Evolutionary conservation across 2,888 invertebrate species (phyloP), one percentile per base, ranked within the genome.

Genomic region (Allygus modestus): DNA sequence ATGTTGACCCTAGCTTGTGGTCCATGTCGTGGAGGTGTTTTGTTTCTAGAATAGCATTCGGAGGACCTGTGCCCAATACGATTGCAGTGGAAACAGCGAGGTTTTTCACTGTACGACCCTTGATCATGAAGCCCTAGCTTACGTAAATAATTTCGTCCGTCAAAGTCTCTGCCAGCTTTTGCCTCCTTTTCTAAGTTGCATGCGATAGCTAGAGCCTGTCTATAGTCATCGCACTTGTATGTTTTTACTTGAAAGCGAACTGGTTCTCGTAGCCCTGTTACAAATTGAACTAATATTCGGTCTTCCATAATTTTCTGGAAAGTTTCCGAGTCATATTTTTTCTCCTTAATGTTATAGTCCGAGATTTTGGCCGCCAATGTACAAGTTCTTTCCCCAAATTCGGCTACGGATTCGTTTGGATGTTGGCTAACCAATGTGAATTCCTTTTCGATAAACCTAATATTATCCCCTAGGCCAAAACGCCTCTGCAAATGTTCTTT

Each of bases 281-380:
- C 11, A 79, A 46, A 79, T 28, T 79, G 79, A 15, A 51, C 51
- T 79, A 79, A 12, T 17, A 79, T 79, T n/a, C 79, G 37, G 17
- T 79, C 79, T 54, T 79, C 79, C 51, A 79, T 79, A 28, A 79
- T 79, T 79, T 79, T 79, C 5, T 43, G 51, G 26, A 79, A 79
- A 20, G 28, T 20, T 23, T 79, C 79, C 1, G 54, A n/a, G 26
- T 79, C 79, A n/a, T 79, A 79, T 26, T 79, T 51, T 20, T 79
- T 46, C 20, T 79, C 79, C 17, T 17, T 17, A 17, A 79, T 26
- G 31, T 79, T 79, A 17, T 79, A 79, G 2, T 79, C 79, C n/a
- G 79, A 37, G 15, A 79, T 79, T 15, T 79, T 79, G 23, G 79
- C 31, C 0, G 79, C 79, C 23, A 79, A 37, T 23, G 79, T 79